These are phyloP conservation scores for Tetranychus urticae DNA, from an alignment of 1,140 invertebrate species.

Conservation along the genomic window DNA sequence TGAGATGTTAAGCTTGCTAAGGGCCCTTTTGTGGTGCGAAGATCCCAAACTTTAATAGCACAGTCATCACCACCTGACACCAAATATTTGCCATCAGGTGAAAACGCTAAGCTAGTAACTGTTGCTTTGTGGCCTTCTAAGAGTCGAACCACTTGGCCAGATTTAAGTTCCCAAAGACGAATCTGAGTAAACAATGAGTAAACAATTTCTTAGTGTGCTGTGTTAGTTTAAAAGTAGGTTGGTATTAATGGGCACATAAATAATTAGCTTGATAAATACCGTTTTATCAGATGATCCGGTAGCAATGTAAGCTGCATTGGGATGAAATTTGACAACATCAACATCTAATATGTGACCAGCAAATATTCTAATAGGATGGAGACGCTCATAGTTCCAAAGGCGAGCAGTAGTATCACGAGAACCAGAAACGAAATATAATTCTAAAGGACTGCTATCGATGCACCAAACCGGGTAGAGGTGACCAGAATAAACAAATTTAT, in stretches of 20 bases:
- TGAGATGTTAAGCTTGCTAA: background rate
- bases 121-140: conserved; percentile 33
- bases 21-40: conserved; percentile 13
- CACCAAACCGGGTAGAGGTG: conserved; percentile 69
- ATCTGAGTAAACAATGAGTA: conserved; percentile 20
- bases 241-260: background rate
- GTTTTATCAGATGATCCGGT: conserved; percentile 50
- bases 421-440: conserved; percentile 48
- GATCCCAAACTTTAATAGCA: conserved; percentile 20
- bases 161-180: conserved; percentile 41
- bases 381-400: conserved; percentile 56
- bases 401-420: conserved; percentile 59
- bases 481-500: conserved; percentile 30
- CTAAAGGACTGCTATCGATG: conserved; percentile 44
- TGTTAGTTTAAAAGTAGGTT: background rate
- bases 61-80: conserved; percentile 34
- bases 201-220: background rate
- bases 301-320: conserved; percentile 49
- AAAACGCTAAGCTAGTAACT: conserved; percentile 36
- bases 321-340: conserved; percentile 55
- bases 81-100: conserved; percentile 39
- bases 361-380: conserved; percentile 49
- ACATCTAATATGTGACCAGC: conserved; percentile 58
- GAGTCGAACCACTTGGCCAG: conserved; percentile 26
- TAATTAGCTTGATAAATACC: background rate